These are phyloP conservation scores for Nesidiocoris tenuis DNA, from an alignment of 2,888 invertebrate genomes.

Conservation along the genomic window DNA sequence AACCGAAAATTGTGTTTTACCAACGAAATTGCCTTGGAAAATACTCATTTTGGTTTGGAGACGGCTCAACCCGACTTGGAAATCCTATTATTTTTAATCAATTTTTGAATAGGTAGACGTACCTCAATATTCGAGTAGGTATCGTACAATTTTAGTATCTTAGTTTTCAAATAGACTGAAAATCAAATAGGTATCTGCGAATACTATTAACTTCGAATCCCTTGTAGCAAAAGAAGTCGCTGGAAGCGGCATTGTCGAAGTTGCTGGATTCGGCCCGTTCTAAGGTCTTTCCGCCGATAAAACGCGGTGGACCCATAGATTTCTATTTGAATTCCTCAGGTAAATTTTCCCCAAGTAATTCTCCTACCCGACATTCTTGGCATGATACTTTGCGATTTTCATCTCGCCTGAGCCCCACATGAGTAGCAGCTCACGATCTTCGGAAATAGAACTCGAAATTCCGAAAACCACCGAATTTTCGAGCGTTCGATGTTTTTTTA, in stretches of 20 bases:
- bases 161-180: too few species aligned
- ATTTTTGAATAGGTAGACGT: too few species aligned
- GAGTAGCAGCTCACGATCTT: neutral
- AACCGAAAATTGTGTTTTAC: too few species aligned
- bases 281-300: constrained; percentile 78
- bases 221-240: constrained; percentile 65
- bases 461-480: neutral
- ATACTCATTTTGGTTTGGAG: too few species aligned
- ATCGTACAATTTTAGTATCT: too few species aligned
- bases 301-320: constrained; percentile 78
- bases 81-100: too few species aligned
- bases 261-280: constrained; percentile 69
- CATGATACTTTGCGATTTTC: neutral
- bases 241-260: constrained; percentile 69
- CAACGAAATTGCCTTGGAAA: too few species aligned
- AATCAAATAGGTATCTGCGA: too few species aligned
- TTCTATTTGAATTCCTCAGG: constrained; percentile 86
- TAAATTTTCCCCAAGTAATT: constrained; percentile 54
- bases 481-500: neutral
- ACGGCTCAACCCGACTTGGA: too few species aligned
- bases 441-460: too few species aligned
- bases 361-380: neutral
- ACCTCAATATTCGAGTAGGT: too few species aligned
- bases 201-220: too few species aligned
- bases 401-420: neutral